These are phyloP conservation scores for Apamea sordens DNA, from an alignment of 2,888 invertebrate genomes.

Conservation along the genomic window DNA sequence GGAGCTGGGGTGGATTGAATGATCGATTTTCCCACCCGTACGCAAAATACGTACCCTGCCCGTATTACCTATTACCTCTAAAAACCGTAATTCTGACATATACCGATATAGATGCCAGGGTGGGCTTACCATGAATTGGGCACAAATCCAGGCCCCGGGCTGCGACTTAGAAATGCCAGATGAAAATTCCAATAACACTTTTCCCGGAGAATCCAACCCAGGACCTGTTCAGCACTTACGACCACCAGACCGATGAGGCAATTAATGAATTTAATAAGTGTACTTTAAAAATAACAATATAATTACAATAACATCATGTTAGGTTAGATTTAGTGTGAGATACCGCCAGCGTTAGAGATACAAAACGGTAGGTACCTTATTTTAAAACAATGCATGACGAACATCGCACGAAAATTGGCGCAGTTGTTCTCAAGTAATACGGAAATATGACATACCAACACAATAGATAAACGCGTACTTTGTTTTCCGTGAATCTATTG, in stretches of 20 bases:
- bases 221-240: too few species aligned
- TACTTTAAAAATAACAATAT: conserved; percentile 32
- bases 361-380: conserved; percentile 31
- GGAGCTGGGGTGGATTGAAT: too few species aligned
- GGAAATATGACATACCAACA: conserved; percentile 56
- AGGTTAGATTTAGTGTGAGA: conserved; percentile 50
- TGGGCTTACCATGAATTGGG: too few species aligned
- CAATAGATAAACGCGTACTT: conserved; percentile 38
- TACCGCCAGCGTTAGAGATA: conserved; percentile 10
- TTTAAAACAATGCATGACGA: conserved; percentile 53
- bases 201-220: background rate
- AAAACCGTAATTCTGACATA: too few species aligned
- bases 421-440: conserved; percentile 55
- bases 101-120: too few species aligned
- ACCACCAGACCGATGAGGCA: too few species aligned
- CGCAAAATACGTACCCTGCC: too few species aligned
- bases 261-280: conserved; percentile 1
- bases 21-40: too few species aligned
- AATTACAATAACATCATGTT: conserved; percentile 52
- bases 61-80: too few species aligned
- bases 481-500: conserved; percentile 54
- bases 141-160: too few species aligned
- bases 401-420: conserved; percentile 28
- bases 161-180: background rate
- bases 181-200: background rate